Evolutionary conservation across 1,140 invertebrate genomes (phyloP).

Genomic region (Apolygus lucorum): DNA sequence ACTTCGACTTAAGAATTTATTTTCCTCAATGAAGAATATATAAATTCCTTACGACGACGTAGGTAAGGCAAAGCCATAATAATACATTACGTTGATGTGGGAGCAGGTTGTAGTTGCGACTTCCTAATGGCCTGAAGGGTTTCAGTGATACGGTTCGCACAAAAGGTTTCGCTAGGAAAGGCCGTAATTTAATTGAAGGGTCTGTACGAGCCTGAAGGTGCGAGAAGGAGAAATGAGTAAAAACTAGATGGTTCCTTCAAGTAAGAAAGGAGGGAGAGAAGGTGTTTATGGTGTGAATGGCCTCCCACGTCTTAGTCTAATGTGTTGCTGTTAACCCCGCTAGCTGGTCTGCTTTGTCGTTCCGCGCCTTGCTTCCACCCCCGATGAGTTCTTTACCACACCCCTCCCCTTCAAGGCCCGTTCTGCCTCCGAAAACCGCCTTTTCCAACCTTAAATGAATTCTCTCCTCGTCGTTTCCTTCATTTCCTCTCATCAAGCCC

Average conservation of each 20-base stretch:
- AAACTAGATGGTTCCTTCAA: not conserved
- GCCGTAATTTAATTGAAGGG: not conserved
- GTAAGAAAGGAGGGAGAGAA: not conserved
- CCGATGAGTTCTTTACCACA: not conserved
- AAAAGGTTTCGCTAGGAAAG: not conserved
- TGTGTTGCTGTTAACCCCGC: not conserved
- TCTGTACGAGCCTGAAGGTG: too few relatives aligned
- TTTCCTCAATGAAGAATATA: too few relatives aligned
- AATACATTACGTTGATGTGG: too few relatives aligned
- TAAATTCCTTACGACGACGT: too few relatives aligned
- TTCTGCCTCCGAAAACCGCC: not conserved
- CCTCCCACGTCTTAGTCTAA: not conserved
- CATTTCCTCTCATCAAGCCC: slow-evolving; percentile 12
- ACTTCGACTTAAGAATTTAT: too few relatives aligned
- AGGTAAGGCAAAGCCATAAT: too few relatives aligned
- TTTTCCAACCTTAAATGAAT: slow-evolving; percentile 13
- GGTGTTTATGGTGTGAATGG: not conserved
- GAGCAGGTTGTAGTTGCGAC: not conserved
- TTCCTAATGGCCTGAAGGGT: not conserved
- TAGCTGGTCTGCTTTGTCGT: too few relatives aligned
- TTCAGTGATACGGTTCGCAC: not conserved
- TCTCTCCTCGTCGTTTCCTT: slow-evolving; percentile 11
- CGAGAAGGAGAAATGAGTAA: not conserved
- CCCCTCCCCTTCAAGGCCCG: not conserved
- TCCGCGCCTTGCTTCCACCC: not conserved